Evolutionary conservation across 2,888 invertebrate species (phyloP).

Genomic region (Ethmia dodecea): DNA sequence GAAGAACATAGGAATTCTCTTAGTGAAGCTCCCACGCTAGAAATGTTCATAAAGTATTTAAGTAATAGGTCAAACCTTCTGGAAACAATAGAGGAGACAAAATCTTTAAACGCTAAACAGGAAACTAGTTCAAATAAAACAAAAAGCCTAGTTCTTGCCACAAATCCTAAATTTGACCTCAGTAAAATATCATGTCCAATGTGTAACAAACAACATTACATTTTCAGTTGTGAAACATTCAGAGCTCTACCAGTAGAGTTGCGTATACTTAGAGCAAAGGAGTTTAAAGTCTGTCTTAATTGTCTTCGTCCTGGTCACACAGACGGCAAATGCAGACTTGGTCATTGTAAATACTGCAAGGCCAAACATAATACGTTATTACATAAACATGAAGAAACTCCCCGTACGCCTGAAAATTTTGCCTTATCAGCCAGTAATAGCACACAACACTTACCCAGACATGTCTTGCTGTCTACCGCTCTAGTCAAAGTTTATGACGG

Average conservation of each 20-base stretch:
- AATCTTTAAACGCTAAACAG: too few species aligned
- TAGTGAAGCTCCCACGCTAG: too few species aligned
- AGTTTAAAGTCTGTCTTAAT: slow-evolving; percentile 16
- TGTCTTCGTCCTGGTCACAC: slow-evolving; percentile 16
- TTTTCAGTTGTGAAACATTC: slow-evolving; percentile 12
- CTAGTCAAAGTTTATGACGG: slow-evolving; percentile 3
- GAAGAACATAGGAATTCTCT: too few species aligned
- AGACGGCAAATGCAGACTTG: slow-evolving; percentile 13
- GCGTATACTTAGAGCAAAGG: slow-evolving; percentile 15
- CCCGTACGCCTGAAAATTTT: neutral
- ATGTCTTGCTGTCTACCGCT: slow-evolving; percentile 11
- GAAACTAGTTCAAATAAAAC: too few species aligned
- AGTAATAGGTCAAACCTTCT: too few species aligned
- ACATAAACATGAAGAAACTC: too few species aligned
- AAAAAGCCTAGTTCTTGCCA: too few species aligned
- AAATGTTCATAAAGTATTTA: too few species aligned
- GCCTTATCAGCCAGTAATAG: neutral
- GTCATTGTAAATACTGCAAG: too few species aligned
- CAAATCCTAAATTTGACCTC: too few species aligned
- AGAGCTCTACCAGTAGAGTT: slow-evolving; percentile 8
- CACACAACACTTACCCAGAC: neutral
- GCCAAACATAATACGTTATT: slow-evolving; percentile 11
- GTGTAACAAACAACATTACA: slow-evolving; percentile 11
- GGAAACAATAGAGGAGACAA: too few species aligned
- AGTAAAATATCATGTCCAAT: too few species aligned